These are phyloP conservation scores for Siniperca undulata DNA, from an alignment of 2,797 vertebrate species.

Conservation along the genomic window DNA sequence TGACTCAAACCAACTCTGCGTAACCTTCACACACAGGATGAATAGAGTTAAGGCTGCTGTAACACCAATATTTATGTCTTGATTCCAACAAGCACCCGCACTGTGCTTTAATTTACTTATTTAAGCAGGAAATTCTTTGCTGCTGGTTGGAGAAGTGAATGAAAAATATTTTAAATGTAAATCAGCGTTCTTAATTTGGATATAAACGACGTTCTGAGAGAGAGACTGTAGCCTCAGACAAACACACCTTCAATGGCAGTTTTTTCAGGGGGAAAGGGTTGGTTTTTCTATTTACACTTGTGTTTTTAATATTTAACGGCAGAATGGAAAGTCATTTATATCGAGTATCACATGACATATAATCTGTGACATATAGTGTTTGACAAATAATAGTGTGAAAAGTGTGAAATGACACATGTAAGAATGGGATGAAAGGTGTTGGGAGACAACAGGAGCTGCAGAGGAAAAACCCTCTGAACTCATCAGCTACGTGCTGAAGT, in stretches of 20 bases:
- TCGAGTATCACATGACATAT: not conserved
- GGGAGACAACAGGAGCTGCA: not conserved
- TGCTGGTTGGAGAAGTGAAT: not conserved
- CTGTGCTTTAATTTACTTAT: not conserved
- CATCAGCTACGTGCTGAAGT: not conserved
- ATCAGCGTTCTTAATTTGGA: not conserved
- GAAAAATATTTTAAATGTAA: constrained; percentile 29
- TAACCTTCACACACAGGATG: not conserved
- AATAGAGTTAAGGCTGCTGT: not conserved
- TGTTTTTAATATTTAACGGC: not conserved
- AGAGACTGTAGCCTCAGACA: not conserved
- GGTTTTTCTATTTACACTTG: not conserved
- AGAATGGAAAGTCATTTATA: not conserved
- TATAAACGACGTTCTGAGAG: constrained; percentile 6
- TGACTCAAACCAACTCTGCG: too few relatives aligned
- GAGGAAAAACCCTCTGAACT: not conserved
- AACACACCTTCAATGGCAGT: not conserved
- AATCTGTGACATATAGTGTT: too few relatives aligned
- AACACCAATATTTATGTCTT: not conserved
- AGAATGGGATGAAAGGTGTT: not conserved
- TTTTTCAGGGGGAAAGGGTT: not conserved
- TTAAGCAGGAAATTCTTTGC: constrained; percentile 6
- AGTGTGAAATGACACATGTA: not conserved
- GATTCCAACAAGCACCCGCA: not conserved
- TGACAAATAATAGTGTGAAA: not conserved